phyloP scores from a whole-genome alignment of 2,888 invertebrate genomes.

The Osmoderma eremita region DNA sequence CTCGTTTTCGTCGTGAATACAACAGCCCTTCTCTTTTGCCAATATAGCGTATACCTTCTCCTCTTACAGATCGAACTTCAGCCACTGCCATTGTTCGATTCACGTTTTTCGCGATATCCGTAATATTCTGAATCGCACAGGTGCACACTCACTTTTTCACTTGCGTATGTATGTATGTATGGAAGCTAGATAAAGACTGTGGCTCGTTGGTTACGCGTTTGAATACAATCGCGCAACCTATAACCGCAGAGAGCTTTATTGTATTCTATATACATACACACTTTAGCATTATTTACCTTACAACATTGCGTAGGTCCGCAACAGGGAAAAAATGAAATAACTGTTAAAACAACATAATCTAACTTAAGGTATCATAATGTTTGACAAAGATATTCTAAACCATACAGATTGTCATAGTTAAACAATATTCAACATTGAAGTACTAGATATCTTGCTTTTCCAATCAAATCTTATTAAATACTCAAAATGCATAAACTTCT shows the following conservation, averaged over 20 bases:
- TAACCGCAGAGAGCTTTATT: background rate
- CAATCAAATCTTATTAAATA: no score
- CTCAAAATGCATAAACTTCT: no score
- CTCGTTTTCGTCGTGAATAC: slow-evolving; percentile 25
- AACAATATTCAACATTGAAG: no score
- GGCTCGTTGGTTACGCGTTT: slow-evolving; percentile 1
- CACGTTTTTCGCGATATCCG: slow-evolving; percentile 31
- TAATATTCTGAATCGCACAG: slow-evolving; percentile 39
- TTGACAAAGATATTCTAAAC: no score
- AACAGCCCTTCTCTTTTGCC: slow-evolving; percentile 15
- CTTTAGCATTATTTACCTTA: no score
- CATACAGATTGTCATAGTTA: no score
- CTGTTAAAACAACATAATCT: no score
- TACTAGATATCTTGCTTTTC: no score
- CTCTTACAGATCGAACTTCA: slow-evolving; percentile 21
- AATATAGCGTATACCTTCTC: background rate
- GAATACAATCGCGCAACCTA: slow-evolving; percentile 26
- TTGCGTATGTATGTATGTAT: slow-evolving; percentile 14
- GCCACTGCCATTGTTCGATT: slow-evolving; percentile 34
- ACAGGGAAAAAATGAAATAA: no score
- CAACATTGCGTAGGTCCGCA: no score
- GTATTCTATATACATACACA: background rate
- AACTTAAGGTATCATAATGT: no score
- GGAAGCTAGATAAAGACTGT: background rate
- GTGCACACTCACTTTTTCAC: slow-evolving; percentile 29